Conservation (phyloP, 2,888 invertebrate genomes). For the Drosophila tanythrix region DNA sequence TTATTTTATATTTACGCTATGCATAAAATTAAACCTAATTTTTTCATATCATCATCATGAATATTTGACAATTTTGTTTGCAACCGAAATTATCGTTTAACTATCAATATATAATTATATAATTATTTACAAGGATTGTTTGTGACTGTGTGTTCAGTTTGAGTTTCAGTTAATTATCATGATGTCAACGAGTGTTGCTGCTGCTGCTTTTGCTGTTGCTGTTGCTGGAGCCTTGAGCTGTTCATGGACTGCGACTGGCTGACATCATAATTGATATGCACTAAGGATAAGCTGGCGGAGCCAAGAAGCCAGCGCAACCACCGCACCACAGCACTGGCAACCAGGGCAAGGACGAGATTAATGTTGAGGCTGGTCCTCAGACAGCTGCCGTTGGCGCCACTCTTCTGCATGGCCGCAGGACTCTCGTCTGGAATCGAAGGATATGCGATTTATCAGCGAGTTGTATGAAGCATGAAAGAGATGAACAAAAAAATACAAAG, state of each 20-base stretch:
- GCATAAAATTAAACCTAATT: slow-evolving; percentile 74
- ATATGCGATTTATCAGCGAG: slow-evolving; percentile 1
- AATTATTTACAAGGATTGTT: slow-evolving; percentile 55
- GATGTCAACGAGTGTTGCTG: slow-evolving; percentile 28
- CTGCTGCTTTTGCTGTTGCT: slow-evolving; percentile 15
- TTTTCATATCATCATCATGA: slow-evolving; percentile 45
- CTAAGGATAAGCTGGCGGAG: slow-evolving; percentile 37
- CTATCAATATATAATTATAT: slow-evolving; percentile 59
- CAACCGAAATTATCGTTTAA: slow-evolving; percentile 44
- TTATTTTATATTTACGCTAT: slow-evolving; percentile 57
- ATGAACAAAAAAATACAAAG: slow-evolving; percentile 1
- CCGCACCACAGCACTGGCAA: slow-evolving; percentile 69
- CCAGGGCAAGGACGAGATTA: slow-evolving; percentile 57
- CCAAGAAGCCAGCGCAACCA: slow-evolving; percentile 53
- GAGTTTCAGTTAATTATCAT: slow-evolving; percentile 66
- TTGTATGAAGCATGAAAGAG: not conserved
- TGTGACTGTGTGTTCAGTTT: slow-evolving; percentile 13
- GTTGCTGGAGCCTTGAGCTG: slow-evolving; percentile 14
- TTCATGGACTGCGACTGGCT: slow-evolving; percentile 44
- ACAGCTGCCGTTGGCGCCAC: slow-evolving; percentile 52
- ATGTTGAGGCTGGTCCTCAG: slow-evolving; percentile 38
- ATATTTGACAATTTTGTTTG: slow-evolving; percentile 29
- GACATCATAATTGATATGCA: slow-evolving; percentile 73
- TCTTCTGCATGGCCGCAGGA: slow-evolving; percentile 84
- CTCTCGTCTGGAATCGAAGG: slow-evolving; percentile 74